Percentiles rank a stretch among this genome's conserved stretches.
phyloP scores from a whole-genome alignment of 2,113 vertebrate species.

The Oryzias javanicus region DNA sequence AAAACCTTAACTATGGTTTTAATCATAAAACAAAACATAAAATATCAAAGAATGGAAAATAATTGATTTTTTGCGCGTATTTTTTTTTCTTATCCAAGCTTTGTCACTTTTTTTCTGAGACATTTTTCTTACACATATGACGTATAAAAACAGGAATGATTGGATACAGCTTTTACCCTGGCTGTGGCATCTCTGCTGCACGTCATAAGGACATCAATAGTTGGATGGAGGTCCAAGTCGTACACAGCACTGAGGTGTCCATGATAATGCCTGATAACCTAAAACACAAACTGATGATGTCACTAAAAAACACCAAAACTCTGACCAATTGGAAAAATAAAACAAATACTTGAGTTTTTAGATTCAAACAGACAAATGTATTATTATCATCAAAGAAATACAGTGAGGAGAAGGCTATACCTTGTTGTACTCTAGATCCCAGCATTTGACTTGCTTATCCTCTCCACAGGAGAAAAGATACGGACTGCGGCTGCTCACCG shows the following conservation, averaged over 20 bases:
- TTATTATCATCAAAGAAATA: no score
- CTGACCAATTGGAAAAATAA: background rate
- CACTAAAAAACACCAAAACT: background rate
- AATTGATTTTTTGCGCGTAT: no score
- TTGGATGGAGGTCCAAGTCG: slow-evolving; percentile 92
- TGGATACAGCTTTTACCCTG: slow-evolving; percentile 73
- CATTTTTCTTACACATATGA: background rate
- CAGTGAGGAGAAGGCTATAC: slow-evolving; percentile 52
- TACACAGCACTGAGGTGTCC: slow-evolving; percentile 97
- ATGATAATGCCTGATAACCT: slow-evolving; percentile 98
- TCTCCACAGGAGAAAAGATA: slow-evolving; percentile 98
- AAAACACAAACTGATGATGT: slow-evolving; percentile 6
- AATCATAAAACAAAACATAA: no score
- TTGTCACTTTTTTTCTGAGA: no score
- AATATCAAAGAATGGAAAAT: no score
- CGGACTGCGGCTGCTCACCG: slow-evolving; percentile 89
- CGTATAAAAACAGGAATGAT: background rate
- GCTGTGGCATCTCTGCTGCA: slow-evolving; percentile 96
- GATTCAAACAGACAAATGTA: no score
- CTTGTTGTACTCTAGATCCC: slow-evolving; percentile 99
- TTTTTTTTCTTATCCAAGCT: no score
- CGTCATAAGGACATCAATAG: slow-evolving; percentile 93
- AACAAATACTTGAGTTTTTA: background rate
- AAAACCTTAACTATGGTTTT: no score
- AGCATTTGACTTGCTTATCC: slow-evolving; percentile 98